These are phyloP conservation scores for Phortica variegata DNA, from an alignment of 1,140 invertebrate genomes.

Conservation along the genomic window DNA sequence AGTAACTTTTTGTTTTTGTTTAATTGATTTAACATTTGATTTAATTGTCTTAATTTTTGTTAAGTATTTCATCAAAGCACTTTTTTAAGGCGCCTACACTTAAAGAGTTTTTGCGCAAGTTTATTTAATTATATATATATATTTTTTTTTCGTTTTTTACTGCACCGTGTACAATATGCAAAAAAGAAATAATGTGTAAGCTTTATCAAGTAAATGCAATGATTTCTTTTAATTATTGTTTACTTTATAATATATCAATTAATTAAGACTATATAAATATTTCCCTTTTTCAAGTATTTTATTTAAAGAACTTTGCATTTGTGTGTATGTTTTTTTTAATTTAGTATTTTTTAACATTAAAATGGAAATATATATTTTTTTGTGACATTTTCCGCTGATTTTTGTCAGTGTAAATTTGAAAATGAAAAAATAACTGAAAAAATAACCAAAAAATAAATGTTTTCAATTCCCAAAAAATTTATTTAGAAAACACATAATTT, in stretches of 20 bases:
- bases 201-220: constrained; percentile 15
- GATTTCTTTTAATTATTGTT: constrained; percentile 14
- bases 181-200: constrained; percentile 9
- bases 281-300: neutral
- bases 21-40: too few relatives aligned
- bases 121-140: constrained; percentile 9
- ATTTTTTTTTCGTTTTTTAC: constrained; percentile 20
- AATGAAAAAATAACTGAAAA: constrained; percentile 27
- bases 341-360: constrained; percentile 41
- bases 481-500: constrained; percentile 4
- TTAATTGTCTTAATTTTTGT: too few relatives aligned
- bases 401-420: constrained; percentile 10
- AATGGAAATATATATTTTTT: constrained; percentile 37
- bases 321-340: constrained; percentile 19
- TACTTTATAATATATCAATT: neutral
- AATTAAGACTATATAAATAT: neutral
- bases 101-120: too few relatives aligned
- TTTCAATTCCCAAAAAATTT: constrained; percentile 10
- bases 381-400: neutral
- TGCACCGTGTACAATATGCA: constrained; percentile 13
- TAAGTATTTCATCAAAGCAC: too few relatives aligned
- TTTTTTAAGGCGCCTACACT: too few relatives aligned
- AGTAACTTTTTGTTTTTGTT: too few relatives aligned
- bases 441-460: constrained; percentile 44
- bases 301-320: constrained; percentile 23